phyloP scores from a whole-genome alignment of 2,113 vertebrate genomes.

The Calyptommatus sinebrachiatus region DNA sequence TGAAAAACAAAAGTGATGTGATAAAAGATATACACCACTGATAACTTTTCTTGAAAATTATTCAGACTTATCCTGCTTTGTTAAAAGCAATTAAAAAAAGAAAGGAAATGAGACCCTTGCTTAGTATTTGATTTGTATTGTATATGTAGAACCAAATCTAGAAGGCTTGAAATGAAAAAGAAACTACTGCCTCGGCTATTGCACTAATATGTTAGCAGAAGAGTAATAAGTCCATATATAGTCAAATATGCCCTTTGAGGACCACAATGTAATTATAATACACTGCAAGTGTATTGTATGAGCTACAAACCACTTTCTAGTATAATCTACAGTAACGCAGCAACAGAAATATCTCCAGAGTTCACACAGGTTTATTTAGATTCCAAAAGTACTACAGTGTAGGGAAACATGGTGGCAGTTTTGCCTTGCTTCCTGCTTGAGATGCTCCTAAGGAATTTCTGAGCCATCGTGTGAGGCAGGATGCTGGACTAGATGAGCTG shows the following conservation, averaged over 20 bases:
- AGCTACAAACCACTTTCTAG: background rate
- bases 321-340: background rate
- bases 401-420: background rate
- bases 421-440: too few relatives aligned
- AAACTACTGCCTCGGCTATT: background rate
- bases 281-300: background rate
- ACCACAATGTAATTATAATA: background rate
- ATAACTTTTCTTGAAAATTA: background rate
- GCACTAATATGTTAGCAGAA: background rate
- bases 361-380: background rate
- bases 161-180: background rate
- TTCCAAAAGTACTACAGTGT: rapidly evolving
- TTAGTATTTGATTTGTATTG: background rate
- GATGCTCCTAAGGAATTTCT: too few relatives aligned
- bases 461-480: too few relatives aligned
- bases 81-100: background rate
- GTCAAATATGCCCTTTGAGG: background rate
- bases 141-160: background rate
- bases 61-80: background rate
- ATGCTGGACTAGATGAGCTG: too few relatives aligned
- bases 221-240: background rate
- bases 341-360: background rate
- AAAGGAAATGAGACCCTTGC: background rate
- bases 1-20: background rate
- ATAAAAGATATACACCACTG: background rate